Conservation (phyloP, 2,888 invertebrate genomes). For the Seira ritae region DNA sequence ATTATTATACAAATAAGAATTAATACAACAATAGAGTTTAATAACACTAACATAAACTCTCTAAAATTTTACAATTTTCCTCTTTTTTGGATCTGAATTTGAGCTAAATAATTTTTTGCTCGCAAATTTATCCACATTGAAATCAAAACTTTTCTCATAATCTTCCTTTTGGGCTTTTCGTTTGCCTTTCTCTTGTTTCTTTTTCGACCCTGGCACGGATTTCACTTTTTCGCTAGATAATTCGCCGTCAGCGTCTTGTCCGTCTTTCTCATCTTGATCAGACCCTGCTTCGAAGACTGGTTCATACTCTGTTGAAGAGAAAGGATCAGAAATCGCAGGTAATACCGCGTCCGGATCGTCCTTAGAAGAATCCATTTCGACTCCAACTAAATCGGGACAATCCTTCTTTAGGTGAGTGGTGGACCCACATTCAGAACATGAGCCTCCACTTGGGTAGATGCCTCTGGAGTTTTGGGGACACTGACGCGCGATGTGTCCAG, state of each 20-base stretch:
- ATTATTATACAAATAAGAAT: neutral
- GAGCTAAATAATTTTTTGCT: neutral
- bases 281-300: constrained; percentile 25
- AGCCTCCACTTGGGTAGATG: constrained; percentile 89
- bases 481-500: constrained; percentile 90
- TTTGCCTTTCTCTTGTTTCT: constrained; percentile 23
- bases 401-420: constrained; percentile 90
- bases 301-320: constrained; percentile 67
- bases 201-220: neutral
- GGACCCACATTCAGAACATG: constrained; percentile 89
- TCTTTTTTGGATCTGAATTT: constrained; percentile 23
- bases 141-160: neutral
- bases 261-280: neutral
- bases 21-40: too few species aligned
- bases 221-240: neutral
- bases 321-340: constrained; percentile 61
- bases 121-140: constrained; percentile 18
- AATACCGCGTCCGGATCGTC: constrained; percentile 68
- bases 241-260: too few species aligned
- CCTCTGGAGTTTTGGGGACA: constrained; percentile 93
- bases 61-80: constrained; percentile 57
- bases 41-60: too few species aligned
- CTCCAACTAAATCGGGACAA: constrained; percentile 79
- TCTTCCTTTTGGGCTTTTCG: neutral
- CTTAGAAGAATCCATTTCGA: constrained; percentile 72